These are phyloP conservation scores for Phacellophora camtschatica DNA, from an alignment of 30 jellyfish, hydroid and myxozoan genomes.

Conservation along the genomic window DNA sequence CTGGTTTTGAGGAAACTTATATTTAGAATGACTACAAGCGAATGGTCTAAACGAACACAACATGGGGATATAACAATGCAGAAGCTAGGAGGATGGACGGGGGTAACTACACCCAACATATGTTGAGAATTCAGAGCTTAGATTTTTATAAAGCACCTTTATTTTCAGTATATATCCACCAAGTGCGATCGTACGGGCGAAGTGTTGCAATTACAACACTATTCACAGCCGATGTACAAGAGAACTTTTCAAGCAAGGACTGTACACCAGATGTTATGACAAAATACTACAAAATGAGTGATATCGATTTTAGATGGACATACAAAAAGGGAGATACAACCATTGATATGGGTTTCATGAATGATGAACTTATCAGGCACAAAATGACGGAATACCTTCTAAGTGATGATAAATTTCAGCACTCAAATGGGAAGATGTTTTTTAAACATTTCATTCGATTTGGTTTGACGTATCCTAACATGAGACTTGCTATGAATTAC, in stretches of 20 bases:
- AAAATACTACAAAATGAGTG: constrained; percentile 75
- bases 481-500: constrained; percentile 51
- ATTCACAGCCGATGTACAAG: constrained; percentile 81
- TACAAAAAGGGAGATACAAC: constrained; percentile 85
- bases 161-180: constrained; percentile 77
- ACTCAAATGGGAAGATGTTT: constrained; percentile 45
- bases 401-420: not conserved
- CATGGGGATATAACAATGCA: no score
- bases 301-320: constrained; percentile 86
- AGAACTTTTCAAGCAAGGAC: constrained; percentile 64
- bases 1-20: no score
- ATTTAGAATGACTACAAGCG: no score
- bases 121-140: no score
- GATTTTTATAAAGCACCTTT: no score
- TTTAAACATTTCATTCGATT: constrained; percentile 61
- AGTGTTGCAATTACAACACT: constrained; percentile 84
- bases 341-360: constrained; percentile 92
- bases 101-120: no score
- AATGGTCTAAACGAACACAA: no score
- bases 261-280: constrained; percentile 63
- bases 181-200: constrained; percentile 89
- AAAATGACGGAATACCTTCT: constrained; percentile 8
- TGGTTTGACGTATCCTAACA: constrained; percentile 48
- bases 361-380: constrained; percentile 55
- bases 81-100: no score